These are phyloP conservation scores for Chloropsis hardwickii DNA, from an alignment of 2,113 vertebrate genomes.

Conservation along the genomic window DNA sequence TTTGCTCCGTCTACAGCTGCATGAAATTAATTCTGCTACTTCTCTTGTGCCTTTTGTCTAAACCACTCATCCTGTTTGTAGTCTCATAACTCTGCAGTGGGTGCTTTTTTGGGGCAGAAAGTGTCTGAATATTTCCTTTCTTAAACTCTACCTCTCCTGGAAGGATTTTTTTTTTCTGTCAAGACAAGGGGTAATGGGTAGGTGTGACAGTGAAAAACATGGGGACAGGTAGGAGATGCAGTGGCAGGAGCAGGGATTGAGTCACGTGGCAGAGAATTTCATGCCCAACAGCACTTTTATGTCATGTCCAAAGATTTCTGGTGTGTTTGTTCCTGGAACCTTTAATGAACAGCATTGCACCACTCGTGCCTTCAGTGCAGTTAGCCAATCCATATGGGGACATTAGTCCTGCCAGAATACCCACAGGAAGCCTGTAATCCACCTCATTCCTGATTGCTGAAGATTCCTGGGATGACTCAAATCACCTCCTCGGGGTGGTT, in stretches of 20 bases:
- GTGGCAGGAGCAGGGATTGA: not conserved
- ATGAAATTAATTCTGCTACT: not conserved
- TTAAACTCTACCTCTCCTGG: not conserved
- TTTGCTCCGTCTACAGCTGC: not conserved
- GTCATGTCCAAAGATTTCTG: not conserved
- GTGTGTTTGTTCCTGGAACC: not conserved
- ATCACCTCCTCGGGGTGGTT: not conserved
- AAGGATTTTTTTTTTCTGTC: not conserved
- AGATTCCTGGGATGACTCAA: not conserved
- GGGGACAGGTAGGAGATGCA: not conserved
- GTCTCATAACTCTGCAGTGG: not conserved
- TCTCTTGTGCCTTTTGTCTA: conserved; percentile 7
- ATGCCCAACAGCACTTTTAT: not conserved
- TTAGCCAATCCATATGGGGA: not conserved
- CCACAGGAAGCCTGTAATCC: conserved; percentile 7
- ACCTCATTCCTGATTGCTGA: not conserved
- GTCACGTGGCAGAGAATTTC: not conserved
- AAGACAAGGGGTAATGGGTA: not conserved
- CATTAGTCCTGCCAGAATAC: not conserved
- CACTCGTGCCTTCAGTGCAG: fast-evolving
- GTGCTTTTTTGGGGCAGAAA: not conserved
- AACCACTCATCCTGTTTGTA: not conserved
- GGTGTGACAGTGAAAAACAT: not conserved
- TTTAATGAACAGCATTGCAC: not conserved
- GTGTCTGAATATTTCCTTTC: not conserved